These are phyloP conservation scores for Dipus sagitta DNA, from an alignment of 2,797 vertebrate species.

Conservation along the genomic window DNA sequence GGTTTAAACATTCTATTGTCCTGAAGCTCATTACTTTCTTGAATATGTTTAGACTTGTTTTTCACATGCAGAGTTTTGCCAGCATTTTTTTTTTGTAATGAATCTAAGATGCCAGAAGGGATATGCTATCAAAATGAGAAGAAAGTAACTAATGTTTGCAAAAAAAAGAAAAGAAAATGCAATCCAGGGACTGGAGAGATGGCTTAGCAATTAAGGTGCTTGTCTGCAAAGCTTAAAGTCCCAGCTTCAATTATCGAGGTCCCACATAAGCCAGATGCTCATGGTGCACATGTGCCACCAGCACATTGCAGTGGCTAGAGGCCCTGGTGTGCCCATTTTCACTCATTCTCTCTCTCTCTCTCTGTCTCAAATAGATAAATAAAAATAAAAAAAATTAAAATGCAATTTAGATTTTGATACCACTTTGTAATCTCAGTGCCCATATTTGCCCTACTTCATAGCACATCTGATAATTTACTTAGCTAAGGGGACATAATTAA, in stretches of 20 bases:
- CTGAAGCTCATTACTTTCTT: slow-evolving; percentile 59
- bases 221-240: too few species aligned
- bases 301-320: too few species aligned
- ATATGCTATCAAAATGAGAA: slow-evolving; percentile 39
- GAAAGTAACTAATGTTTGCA: slow-evolving; percentile 72
- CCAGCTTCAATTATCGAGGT: too few species aligned
- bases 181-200: too few species aligned
- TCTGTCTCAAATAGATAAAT: too few species aligned
- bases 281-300: too few species aligned
- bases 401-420: slow-evolving; percentile 33
- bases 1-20: slow-evolving; percentile 56
- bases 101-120: slow-evolving; percentile 1
- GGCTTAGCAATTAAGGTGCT: too few species aligned
- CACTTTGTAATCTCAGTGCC: slow-evolving; percentile 37
- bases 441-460: slow-evolving; percentile 41
- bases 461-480: slow-evolving; percentile 31
- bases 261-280: too few species aligned
- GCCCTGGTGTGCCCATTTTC: too few species aligned
- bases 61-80: slow-evolving; percentile 72
- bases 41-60: slow-evolving; percentile 39
- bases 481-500: slow-evolving; percentile 30
- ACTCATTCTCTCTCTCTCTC: too few species aligned
- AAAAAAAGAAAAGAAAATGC: too few species aligned
- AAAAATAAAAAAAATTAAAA: slow-evolving; percentile 4
- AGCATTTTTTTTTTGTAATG: slow-evolving; percentile 67